A percentile compares a stretch with the other conserved stretches of the same genome.
Conservation (phyloP, 2,113 vertebrate species). For the Brachyhypopomus gauderio region DNA sequence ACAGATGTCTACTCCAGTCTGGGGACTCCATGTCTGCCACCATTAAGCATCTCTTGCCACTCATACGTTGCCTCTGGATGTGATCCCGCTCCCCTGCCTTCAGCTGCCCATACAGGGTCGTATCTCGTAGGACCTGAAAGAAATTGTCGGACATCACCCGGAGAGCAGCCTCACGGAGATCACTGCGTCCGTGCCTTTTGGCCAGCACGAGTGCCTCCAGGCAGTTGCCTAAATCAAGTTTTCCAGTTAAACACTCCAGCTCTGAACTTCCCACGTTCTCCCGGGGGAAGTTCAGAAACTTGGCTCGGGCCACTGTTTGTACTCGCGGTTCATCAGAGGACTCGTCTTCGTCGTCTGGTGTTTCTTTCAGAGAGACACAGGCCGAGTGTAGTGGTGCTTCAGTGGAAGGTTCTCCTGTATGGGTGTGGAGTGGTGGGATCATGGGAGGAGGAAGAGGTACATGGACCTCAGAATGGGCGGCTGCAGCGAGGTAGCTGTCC, state of each 20-base stretch:
- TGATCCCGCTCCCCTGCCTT: constrained; percentile 80
- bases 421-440: not conserved
- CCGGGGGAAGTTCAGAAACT: constrained; percentile 62
- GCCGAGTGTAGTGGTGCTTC: constrained; percentile 41
- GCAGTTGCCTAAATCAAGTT: constrained; percentile 88
- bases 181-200: constrained; percentile 73
- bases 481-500: constrained; percentile 75
- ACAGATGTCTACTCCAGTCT: constrained; percentile 59
- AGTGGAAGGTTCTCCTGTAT: not conserved
- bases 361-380: constrained; percentile 35
- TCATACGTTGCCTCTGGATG: constrained; percentile 76
- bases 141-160: constrained; percentile 91
- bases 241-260: constrained; percentile 65
- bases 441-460: constrained; percentile 57
- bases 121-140: constrained; percentile 83
- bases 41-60: constrained; percentile 73
- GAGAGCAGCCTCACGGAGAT: constrained; percentile 76
- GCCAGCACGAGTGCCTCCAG: constrained; percentile 77
- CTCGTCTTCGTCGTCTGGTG: not conserved
- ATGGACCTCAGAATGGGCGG: constrained; percentile 72
- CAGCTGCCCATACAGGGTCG: constrained; percentile 78
- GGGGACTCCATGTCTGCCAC: constrained; percentile 80
- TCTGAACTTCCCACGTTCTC: constrained; percentile 55
- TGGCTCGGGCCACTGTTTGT: constrained; percentile 59
- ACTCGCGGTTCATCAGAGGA: constrained; percentile 21